These are phyloP conservation scores for Athetis lepigone DNA, from an alignment of 2,888 invertebrate genomes.

Conservation along the genomic window DNA sequence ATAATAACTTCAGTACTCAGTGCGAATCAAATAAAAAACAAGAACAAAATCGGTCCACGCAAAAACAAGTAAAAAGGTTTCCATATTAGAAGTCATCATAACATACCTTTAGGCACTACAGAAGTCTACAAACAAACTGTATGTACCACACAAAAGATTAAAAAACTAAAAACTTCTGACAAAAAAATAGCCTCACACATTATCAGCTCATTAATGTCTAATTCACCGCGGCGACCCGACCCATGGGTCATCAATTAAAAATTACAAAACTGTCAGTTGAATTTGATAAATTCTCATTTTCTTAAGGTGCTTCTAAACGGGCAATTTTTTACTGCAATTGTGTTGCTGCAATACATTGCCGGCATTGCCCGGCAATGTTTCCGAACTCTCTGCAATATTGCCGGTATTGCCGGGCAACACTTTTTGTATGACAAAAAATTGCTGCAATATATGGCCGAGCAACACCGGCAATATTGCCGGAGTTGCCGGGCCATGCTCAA, in stretches of 20 bases:
- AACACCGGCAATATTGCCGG: no score
- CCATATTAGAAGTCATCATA: constrained; percentile 10
- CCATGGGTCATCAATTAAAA: constrained; percentile 79
- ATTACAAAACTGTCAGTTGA: constrained; percentile 78
- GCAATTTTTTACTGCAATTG: no score
- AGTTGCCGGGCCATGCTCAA: no score
- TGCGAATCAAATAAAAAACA: not conserved
- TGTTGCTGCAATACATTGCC: no score
- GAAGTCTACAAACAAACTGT: constrained; percentile 49
- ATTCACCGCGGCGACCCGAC: constrained; percentile 82
- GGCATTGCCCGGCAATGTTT: no score
- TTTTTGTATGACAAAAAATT: no score
- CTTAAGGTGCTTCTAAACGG: no score
- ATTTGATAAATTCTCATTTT: constrained; percentile 82
- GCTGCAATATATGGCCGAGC: no score
- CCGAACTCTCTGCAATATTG: no score
- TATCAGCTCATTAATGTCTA: constrained; percentile 81
- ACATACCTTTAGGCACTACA: constrained; percentile 43
- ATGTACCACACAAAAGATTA: constrained; percentile 45
- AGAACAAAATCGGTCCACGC: not conserved
- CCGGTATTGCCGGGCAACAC: no score
- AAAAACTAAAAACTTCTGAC: constrained; percentile 62
- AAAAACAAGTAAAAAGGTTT: not conserved
- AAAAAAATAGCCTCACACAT: constrained; percentile 77
- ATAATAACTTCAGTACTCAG: not conserved